Conservation (phyloP, 2,113 vertebrate genomes). For the Bostrychus sinensis region DNA sequence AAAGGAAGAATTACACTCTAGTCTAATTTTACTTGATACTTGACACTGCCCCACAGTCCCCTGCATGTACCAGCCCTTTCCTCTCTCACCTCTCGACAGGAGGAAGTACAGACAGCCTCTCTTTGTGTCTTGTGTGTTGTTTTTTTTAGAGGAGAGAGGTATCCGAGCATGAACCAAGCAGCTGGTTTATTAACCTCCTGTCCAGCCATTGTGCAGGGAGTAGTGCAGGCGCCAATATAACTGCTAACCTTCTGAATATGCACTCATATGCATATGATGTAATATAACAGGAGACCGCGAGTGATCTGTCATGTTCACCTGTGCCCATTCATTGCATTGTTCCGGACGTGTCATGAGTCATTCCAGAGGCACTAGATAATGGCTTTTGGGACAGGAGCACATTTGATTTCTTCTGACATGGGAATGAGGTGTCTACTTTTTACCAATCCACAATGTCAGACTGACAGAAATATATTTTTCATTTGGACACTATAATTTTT, state of each 20-base stretch:
- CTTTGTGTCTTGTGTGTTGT: conserved; percentile 60
- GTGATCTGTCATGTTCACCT: conserved; percentile 35
- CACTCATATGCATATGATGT: conserved; percentile 50
- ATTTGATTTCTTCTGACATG: conserved; percentile 1
- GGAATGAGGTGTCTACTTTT: background rate
- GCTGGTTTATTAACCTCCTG: conserved; percentile 84
- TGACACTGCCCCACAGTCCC: conserved; percentile 1
- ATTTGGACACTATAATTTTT: background rate
- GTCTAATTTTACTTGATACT: conserved; percentile 1
- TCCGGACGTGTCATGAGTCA: conserved; percentile 29
- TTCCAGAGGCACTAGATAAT: conserved; percentile 19
- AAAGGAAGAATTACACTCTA: too few relatives aligned
- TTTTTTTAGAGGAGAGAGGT: conserved; percentile 61
- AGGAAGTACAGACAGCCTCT: conserved; percentile 51
- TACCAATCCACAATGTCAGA: background rate
- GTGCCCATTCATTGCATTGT: conserved; percentile 12
- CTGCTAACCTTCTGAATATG: conserved; percentile 76
- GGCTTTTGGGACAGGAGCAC: conserved; percentile 11
- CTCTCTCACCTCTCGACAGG: conserved; percentile 20
- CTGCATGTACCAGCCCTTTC: conserved; percentile 16
- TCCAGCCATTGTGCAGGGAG: conserved; percentile 69
- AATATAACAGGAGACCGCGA: conserved; percentile 35
- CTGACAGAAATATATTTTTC: conserved; percentile 7
- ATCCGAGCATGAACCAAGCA: conserved; percentile 74
- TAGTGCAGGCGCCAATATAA: conserved; percentile 59